These are phyloP conservation scores for Erannis defoliaria DNA, from an alignment of 2,888 invertebrate species.

Conservation along the genomic window DNA sequence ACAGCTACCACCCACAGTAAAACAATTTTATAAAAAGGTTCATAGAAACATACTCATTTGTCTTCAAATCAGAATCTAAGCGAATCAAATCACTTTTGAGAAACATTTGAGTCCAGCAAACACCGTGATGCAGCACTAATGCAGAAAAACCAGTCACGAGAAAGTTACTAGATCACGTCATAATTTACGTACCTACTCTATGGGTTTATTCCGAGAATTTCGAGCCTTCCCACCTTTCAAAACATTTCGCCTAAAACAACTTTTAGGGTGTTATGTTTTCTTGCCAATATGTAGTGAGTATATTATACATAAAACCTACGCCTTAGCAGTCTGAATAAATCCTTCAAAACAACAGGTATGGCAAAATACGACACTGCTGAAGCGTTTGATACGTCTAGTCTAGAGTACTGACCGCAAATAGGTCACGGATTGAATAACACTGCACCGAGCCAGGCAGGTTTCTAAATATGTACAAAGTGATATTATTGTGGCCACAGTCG, in stretches of 20 bases:
- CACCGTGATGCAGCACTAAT: constrained; percentile 4
- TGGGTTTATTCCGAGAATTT: background rate
- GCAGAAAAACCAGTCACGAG: constrained; percentile 1
- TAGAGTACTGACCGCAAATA: constrained; percentile 78
- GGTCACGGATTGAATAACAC: constrained; percentile 83
- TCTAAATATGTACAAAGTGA: constrained; percentile 78
- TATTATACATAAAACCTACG: background rate
- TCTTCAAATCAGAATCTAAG: background rate
- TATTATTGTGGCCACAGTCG: constrained; percentile 35
- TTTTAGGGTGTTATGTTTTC: background rate
- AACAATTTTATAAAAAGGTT: too few species aligned
- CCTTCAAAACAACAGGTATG: constrained; percentile 27
- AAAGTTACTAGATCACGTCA: constrained; percentile 2
- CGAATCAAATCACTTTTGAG: constrained; percentile 1
- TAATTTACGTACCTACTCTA: background rate
- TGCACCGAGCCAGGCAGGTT: constrained; percentile 73
- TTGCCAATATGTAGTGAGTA: background rate
- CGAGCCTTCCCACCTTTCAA: background rate
- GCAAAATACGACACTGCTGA: constrained; percentile 42
- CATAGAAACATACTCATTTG: background rate
- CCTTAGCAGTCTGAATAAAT: constrained; percentile 1
- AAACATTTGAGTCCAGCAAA: background rate
- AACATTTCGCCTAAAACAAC: background rate
- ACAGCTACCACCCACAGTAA: too few species aligned
- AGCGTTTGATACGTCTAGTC: constrained; percentile 60